Percentiles rank a stretch among this genome's conserved stretches.
phyloP scores from a whole-genome alignment of 1,140 invertebrate genomes.

The Trichogramma pretiosum region DNA sequence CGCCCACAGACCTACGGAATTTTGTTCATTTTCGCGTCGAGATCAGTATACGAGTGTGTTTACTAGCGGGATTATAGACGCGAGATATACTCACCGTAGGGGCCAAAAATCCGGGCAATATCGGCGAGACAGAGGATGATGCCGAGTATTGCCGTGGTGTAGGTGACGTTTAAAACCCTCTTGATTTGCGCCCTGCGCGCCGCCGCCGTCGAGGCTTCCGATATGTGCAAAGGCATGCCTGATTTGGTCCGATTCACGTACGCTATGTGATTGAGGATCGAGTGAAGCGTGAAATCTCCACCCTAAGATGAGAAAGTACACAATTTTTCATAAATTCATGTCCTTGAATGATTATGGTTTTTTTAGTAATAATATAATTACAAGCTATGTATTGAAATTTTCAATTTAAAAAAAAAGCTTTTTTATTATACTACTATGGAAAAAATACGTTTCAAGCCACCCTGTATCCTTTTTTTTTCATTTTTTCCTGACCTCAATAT shows the following conservation, averaged over 20 bases:
- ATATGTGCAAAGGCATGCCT: conserved; percentile 34
- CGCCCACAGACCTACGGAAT: conserved; percentile 32
- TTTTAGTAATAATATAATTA: no score
- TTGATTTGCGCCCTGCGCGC: conserved; percentile 42
- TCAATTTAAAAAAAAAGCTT: no score
- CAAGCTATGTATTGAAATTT: no score
- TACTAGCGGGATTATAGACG: no score
- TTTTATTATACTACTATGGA: no score
- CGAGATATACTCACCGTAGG: conserved; percentile 45
- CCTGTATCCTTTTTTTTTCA: no score
- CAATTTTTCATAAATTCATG: no score
- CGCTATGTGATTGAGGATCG: conserved; percentile 54
- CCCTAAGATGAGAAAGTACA: not conserved
- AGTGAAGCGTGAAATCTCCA: conserved; percentile 44
- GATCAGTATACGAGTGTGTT: no score
- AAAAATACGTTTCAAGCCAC: no score
- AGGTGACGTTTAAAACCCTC: conserved; percentile 46
- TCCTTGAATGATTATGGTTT: no score
- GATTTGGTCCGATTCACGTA: conserved; percentile 50
- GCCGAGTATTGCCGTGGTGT: conserved; percentile 47
- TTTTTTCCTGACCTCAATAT: no score
- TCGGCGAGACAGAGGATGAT: conserved; percentile 47
- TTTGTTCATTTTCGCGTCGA: no score
- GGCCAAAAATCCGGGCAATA: conserved; percentile 45
- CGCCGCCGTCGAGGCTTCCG: conserved; percentile 36